Evolutionary conservation across 1,140 invertebrate genomes (phyloP).

Genomic region (Pseudomyrmex sp.): DNA sequence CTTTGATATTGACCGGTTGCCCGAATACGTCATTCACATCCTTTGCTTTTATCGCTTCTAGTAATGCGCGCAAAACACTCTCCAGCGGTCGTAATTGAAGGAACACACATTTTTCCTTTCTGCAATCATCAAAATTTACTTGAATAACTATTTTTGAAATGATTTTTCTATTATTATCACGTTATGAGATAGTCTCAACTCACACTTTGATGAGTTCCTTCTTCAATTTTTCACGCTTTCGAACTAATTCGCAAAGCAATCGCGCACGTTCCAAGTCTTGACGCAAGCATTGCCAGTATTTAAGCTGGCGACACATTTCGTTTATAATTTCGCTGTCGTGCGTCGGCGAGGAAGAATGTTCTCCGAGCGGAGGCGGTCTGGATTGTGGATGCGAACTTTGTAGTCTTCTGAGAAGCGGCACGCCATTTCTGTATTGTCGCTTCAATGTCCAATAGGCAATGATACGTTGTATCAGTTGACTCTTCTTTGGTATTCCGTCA

Average conservation of each 20-base stretch:
- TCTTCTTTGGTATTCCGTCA: constrained; percentile 89
- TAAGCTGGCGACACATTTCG: constrained; percentile 94
- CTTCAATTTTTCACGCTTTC: constrained; percentile 98
- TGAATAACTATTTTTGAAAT: neutral
- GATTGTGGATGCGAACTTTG: constrained; percentile 90
- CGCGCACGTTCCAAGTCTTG: constrained; percentile 98
- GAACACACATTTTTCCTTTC: constrained; percentile 92
- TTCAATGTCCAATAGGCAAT: constrained; percentile 98
- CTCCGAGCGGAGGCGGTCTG: constrained; percentile 80
- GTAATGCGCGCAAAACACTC: constrained; percentile 90
- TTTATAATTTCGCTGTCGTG: constrained; percentile 85
- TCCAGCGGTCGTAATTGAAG: constrained; percentile 93
- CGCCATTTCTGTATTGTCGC: constrained; percentile 97
- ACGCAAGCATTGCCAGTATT: constrained; percentile 97
- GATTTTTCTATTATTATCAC: neutral
- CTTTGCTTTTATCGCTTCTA: constrained; percentile 91
- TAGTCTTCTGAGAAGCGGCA: constrained; percentile 94
- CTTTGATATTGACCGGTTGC: constrained; percentile 95
- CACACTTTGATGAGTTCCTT: constrained; percentile 93
- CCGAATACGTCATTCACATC: constrained; percentile 96
- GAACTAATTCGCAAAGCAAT: constrained; percentile 96
- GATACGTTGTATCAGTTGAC: constrained; percentile 94
- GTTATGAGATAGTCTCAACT: constrained; percentile 35
- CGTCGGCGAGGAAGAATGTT: constrained; percentile 81
- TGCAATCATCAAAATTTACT: constrained; percentile 71